Conservation (phyloP, 2,797 vertebrate species). For the Muraenolepis orangiensis region DNA sequence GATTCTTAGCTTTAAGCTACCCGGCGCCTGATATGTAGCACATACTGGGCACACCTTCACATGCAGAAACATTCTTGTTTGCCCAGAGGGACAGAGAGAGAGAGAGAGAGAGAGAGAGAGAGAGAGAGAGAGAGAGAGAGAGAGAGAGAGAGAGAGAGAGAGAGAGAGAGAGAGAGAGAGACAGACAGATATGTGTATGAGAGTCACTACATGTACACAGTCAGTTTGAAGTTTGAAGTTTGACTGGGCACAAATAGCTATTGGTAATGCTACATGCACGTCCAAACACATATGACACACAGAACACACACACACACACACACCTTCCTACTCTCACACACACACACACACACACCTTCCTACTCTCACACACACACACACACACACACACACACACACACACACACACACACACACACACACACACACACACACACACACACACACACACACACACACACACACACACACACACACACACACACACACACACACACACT, state of each 20-base stretch:
- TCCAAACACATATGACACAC: no score
- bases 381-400: no score
- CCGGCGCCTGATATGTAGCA: constrained; percentile 90
- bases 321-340: no score
- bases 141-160: neutral
- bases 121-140: constrained; percentile 2
- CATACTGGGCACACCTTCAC: constrained; percentile 82
- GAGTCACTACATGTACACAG: neutral
- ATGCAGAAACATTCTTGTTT: constrained; percentile 85
- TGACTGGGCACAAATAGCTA: neutral
- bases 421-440: no score
- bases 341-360: no score
- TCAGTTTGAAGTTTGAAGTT: no score
- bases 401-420: no score
- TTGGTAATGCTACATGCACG: no score
- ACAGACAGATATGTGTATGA: neutral
- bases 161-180: neutral
- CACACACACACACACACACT: neutral
- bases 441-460: neutral
- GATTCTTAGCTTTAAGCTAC: constrained; percentile 91
- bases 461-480: constrained; percentile 3
- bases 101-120: neutral
- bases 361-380: no score
- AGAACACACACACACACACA: no score
- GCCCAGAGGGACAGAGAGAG: constrained; percentile 42